Conservation (phyloP, 2,113 vertebrate species). For the Lepisosteus oculatus region DNA sequence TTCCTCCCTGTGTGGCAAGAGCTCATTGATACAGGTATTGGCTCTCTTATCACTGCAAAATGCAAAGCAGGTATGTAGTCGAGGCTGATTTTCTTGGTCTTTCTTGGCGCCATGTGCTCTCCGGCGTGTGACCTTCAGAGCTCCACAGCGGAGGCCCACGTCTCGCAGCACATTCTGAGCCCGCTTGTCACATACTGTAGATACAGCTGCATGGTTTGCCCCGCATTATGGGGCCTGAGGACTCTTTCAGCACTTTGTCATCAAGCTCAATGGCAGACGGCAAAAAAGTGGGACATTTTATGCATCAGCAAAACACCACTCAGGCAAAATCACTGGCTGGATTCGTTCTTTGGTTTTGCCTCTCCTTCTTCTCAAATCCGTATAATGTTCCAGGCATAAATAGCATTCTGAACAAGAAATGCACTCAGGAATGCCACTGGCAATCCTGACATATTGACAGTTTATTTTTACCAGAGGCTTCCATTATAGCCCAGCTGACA, state of each 20-base stretch:
- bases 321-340: too few species aligned
- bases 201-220: slow-evolving; percentile 45
- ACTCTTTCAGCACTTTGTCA: slow-evolving; percentile 48
- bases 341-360: slow-evolving; percentile 20
- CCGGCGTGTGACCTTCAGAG: slow-evolving; percentile 28
- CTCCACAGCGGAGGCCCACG: slow-evolving; percentile 18
- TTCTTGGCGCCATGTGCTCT: background rate
- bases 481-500: slow-evolving; percentile 47
- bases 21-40: too few species aligned
- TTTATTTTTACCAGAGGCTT: slow-evolving; percentile 58
- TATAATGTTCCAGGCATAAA: background rate
- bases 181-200: slow-evolving; percentile 6
- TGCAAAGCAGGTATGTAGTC: background rate
- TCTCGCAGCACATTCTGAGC: slow-evolving; percentile 41
- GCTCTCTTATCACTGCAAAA: too few species aligned
- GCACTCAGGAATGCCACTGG: slow-evolving; percentile 56
- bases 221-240: slow-evolving; percentile 34
- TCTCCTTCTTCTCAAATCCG: slow-evolving; percentile 15
- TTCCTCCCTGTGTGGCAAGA: too few species aligned
- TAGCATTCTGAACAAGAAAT: slow-evolving; percentile 40
- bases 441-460: slow-evolving; percentile 54
- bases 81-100: background rate
- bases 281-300: background rate
- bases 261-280: slow-evolving; percentile 41
- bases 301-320: too few species aligned